Percentiles rank a stretch among this genome's conserved stretches.
These are phyloP conservation scores for Baccha elongata DNA, from an alignment of 2,888 invertebrate species.

Conservation along the genomic window DNA sequence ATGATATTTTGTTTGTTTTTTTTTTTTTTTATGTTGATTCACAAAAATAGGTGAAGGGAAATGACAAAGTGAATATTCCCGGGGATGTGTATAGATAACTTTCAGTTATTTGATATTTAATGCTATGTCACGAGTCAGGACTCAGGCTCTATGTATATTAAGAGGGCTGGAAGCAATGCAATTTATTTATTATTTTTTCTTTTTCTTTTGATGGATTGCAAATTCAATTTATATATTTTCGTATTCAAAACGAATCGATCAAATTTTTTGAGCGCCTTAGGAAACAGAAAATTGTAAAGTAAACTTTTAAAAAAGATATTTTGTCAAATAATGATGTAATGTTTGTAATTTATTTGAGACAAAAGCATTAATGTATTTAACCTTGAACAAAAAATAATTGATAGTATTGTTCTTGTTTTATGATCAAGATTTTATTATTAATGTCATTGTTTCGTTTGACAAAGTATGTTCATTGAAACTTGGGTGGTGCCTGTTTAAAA, in stretches of 20 bases:
- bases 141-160: not conserved
- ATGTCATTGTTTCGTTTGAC: not conserved
- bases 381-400: not conserved
- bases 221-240: not conserved
- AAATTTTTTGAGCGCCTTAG: not conserved
- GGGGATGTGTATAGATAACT: conserved; percentile 11
- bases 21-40: not conserved
- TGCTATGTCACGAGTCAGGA: not conserved
- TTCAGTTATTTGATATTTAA: conserved; percentile 37
- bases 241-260: not conserved
- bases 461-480: not conserved
- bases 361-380: not conserved
- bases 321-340: not conserved
- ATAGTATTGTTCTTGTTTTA: not conserved
- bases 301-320: not conserved
- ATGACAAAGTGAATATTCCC: conserved; percentile 2
- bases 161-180: conserved; percentile 20
- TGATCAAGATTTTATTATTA: not conserved
- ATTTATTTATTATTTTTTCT: not conserved
- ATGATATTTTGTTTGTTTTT: not conserved
- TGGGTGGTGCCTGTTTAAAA: no score
- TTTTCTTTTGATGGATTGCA: conserved; percentile 16
- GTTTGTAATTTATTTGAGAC: not conserved
- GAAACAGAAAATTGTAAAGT: not conserved
- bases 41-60: not conserved